Percentiles rank a stretch among this genome's conserved stretches.
Conservation (phyloP, 1,140 invertebrate genomes). For the Anastatus disparis region DNA sequence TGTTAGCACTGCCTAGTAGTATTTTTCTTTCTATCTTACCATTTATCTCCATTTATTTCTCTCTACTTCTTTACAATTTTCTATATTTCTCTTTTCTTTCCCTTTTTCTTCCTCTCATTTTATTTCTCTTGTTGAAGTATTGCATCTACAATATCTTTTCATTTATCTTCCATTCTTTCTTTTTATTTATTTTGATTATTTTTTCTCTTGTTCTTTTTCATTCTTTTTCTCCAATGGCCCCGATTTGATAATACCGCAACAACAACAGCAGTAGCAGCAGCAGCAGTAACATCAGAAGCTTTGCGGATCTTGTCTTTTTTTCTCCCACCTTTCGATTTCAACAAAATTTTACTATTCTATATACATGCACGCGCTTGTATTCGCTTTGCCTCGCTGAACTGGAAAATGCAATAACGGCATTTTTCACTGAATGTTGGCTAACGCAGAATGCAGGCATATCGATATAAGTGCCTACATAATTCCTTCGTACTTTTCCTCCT, state of each 20-base stretch:
- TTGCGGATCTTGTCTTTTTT: neutral
- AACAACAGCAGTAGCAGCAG: neutral
- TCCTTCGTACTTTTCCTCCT: neutral
- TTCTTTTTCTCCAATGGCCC: conserved; percentile 2
- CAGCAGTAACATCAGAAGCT: neutral
- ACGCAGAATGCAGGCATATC: neutral
- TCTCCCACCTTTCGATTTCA: neutral
- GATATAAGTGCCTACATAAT: conserved; percentile 24
- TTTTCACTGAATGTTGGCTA: neutral
- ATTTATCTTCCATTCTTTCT: conserved; percentile 6
- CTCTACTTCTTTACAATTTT: neutral
- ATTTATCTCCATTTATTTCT: conserved; percentile 8
- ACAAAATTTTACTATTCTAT: conserved; percentile 14
- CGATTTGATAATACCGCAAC: conserved; percentile 6
- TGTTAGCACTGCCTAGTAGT: neutral
- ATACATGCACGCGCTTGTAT: neutral
- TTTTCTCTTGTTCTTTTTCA: neutral
- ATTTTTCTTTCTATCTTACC: neutral
- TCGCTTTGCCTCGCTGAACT: neutral
- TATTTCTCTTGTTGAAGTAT: neutral
- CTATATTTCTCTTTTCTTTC: neutral
- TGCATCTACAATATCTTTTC: conserved; percentile 9
- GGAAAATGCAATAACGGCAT: conserved; percentile 29
- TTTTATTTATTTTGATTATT: conserved; percentile 1
- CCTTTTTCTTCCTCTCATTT: neutral